Evolutionary conservation across 2,113 vertebrate species (phyloP), one percentile per base, ranked within the genome.

Genomic region (Triplophysa dalaica): DNA sequence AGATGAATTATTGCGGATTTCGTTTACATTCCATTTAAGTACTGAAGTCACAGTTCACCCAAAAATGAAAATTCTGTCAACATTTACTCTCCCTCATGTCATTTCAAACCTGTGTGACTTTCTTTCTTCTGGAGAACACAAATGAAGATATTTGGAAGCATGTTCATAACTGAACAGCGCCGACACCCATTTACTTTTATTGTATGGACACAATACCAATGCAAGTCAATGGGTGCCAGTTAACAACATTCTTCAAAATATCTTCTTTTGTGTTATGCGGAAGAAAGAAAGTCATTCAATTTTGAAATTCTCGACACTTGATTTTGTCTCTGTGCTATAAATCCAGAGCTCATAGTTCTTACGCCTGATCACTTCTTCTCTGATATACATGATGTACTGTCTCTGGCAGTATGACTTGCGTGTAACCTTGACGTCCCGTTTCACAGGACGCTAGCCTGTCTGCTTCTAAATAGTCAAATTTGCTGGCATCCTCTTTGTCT

Each of bases 301-400:
- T 38, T 38, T 38, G 33, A 38, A 38, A 38, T 52, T 67, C 68
- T 12, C 0, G 50, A 70, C 81, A 78, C 70, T 81, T 48, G 58
- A 79, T 73, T 82, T 48, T 58, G 69, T 80, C 12, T 77, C 82
- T 72, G 58, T 70, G 85, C 75, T 43, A 79, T 90, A 88, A 87
- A 89, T 90, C 86, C 83, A 74, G 17, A 72, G 8, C 24, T 41
- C 70, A 3, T 21, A 41, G 43, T 63, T 63, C 22, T 14, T 29
- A 45, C 76, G 75, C 82, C 78, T 83, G 87, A 83, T 82, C 79
- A 52, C 77, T 41, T 61, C n/a, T 80, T 54, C 66, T 62, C 24
- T 61, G 41, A 50, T 60, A 84, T 78, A 66, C 68, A 61, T 61
- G 41, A 50, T 60, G 84, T 78, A 66, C 68, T 61, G 52, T 68